phyloP scores from a whole-genome alignment of 2,797 vertebrate species.

The Geotrypetes seraphini region DNA sequence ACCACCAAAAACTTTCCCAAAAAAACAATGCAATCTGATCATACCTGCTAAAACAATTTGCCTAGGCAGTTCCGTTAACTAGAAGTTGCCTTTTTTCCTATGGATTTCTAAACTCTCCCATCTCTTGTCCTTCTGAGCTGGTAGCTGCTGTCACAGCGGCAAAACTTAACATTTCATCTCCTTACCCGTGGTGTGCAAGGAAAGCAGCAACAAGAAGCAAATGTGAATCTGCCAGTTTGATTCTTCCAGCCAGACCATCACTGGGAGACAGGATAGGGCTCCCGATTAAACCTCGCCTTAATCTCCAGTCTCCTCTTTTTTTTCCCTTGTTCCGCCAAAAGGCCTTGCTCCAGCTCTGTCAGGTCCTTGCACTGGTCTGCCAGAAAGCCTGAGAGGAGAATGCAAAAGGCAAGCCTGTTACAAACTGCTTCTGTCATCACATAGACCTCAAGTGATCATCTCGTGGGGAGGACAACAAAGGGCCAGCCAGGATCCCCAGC shows the following conservation, averaged over 20 bases:
- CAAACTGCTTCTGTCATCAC: slow-evolving; percentile 57
- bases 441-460: slow-evolving; percentile 51
- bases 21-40: too few species aligned
- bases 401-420: slow-evolving; percentile 53
- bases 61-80: too few species aligned
- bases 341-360: slow-evolving; percentile 7
- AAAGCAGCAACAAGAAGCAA: slow-evolving; percentile 25
- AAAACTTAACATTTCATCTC: slow-evolving; percentile 1
- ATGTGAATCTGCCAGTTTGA: slow-evolving; percentile 24
- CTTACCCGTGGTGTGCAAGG: slow-evolving; percentile 43
- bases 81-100: too few species aligned
- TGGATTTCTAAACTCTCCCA: background rate
- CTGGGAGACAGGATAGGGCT: slow-evolving; percentile 5
- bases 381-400: slow-evolving; percentile 26
- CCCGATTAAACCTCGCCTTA: slow-evolving; percentile 3
- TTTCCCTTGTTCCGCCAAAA: slow-evolving; percentile 8
- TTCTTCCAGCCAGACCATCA: slow-evolving; percentile 34
- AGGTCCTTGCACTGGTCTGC: slow-evolving; percentile 18
- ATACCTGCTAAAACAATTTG: too few species aligned
- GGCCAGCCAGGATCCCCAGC: slow-evolving; percentile 36
- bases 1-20: too few species aligned
- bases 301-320: slow-evolving; percentile 8
- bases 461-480: slow-evolving; percentile 51
- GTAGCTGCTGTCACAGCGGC: too few species aligned
- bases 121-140: too few species aligned